Evolutionary conservation across 2,888 invertebrate genomes (phyloP).

Genomic region (Ichneumoninae sp.): DNA sequence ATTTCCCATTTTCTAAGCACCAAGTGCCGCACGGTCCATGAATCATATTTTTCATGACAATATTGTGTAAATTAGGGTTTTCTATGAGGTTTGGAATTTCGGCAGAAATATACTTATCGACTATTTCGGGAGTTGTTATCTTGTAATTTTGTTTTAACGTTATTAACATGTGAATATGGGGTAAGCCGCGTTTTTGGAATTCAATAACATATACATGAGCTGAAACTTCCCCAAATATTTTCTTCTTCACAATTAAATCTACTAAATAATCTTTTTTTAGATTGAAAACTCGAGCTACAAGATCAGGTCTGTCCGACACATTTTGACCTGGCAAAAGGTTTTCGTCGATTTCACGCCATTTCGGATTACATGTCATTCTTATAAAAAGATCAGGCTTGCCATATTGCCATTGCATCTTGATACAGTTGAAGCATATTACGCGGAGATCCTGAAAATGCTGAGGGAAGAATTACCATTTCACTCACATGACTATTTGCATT

Average conservation of each 20-base stretch:
- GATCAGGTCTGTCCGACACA: constrained; percentile 77
- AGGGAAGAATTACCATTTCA: constrained; percentile 10
- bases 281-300: constrained; percentile 78
- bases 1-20: constrained; percentile 68
- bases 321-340: constrained; percentile 72
- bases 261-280: constrained; percentile 55
- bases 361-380: constrained; percentile 34
- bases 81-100: constrained; percentile 76
- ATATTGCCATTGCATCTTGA: constrained; percentile 33
- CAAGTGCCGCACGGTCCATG: constrained; percentile 78
- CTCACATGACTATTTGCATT: neutral
- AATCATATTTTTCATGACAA: constrained; percentile 78
- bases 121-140: constrained; percentile 56
- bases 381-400: constrained; percentile 9
- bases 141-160: constrained; percentile 60
- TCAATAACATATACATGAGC: constrained; percentile 54
- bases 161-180: constrained; percentile 62
- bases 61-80: constrained; percentile 72
- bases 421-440: constrained; percentile 18
- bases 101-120: constrained; percentile 69
- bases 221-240: neutral
- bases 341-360: constrained; percentile 80
- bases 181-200: constrained; percentile 65
- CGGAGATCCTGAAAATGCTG: constrained; percentile 18
- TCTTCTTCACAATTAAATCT: neutral